Evolutionary conservation across 92 coral and sea anemone genomes (phyloP).

Genomic region (Scolanthus callimorphus): DNA sequence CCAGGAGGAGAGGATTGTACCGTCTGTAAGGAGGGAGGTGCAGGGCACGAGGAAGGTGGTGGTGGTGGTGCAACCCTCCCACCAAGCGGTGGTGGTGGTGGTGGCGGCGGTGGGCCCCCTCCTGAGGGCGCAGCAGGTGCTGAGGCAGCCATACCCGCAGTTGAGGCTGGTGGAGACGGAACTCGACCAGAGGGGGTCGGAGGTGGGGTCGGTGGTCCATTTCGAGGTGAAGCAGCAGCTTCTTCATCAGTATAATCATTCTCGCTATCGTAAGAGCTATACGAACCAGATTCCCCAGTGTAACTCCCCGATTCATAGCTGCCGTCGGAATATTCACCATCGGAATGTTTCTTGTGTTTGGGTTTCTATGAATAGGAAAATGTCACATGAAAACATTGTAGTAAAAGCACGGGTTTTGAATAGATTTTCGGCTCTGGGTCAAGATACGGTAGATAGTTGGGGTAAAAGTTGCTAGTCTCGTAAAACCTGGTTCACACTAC

Average conservation of each 20-base stretch:
- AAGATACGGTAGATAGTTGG: too few species aligned
- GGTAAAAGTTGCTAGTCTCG: too few species aligned
- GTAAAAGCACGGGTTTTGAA: too few species aligned
- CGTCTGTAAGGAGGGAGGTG: neutral
- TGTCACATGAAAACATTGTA: neutral
- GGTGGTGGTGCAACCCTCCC: neutral
- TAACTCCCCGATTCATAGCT: neutral
- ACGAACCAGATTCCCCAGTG: neutral
- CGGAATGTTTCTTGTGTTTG: neutral
- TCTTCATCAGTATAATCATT: slow-evolving; percentile 1
- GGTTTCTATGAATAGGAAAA: neutral
- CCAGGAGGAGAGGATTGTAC: neutral
- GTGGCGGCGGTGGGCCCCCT: neutral
- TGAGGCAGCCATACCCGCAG: neutral
- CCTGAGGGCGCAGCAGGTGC: neutral
- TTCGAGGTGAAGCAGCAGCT: neutral
- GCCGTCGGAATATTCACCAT: neutral
- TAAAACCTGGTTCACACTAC: too few species aligned
- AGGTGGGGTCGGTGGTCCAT: neutral
- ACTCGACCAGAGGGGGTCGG: neutral
- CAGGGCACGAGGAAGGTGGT: neutral
- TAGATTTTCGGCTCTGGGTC: too few species aligned
- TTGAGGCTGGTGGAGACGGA: neutral
- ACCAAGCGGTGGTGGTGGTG: slow-evolving; percentile 7
- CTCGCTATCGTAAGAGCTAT: neutral